Evolutionary conservation across 2,888 invertebrate species (phyloP).

Genomic region (Meteorus colon): DNA sequence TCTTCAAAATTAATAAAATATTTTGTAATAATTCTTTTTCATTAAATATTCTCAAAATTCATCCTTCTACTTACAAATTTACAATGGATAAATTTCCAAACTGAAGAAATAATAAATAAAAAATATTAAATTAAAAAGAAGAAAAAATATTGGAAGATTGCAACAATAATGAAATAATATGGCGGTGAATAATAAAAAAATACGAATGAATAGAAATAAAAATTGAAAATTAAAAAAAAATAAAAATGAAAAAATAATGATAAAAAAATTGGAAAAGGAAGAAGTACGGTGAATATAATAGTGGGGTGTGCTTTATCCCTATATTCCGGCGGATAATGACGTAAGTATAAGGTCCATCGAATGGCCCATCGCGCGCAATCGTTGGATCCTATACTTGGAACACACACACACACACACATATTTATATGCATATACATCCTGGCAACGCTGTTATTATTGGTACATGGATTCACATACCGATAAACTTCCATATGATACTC

Average conservation of each 20-base stretch:
- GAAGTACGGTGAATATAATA: conserved; percentile 57
- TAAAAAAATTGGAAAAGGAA: conserved; percentile 60
- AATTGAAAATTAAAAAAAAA: conserved; percentile 23
- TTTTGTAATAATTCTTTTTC: too few species aligned
- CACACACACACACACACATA: background rate
- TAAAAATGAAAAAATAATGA: conserved; percentile 43
- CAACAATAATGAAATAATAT: background rate
- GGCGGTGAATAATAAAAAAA: background rate
- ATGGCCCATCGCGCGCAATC: conserved; percentile 50
- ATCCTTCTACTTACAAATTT: too few species aligned
- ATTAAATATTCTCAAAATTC: too few species aligned
- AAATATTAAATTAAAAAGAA: background rate
- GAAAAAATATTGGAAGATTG: background rate
- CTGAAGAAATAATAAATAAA: background rate
- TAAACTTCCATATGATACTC: background rate
- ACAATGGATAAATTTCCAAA: background rate
- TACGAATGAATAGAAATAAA: background rate
- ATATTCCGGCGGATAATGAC: conserved; percentile 59
- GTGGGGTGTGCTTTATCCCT: conserved; percentile 53
- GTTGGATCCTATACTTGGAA: conserved; percentile 32
- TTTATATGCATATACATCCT: background rate
- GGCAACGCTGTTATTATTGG: conserved; percentile 39
- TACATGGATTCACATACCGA: conserved; percentile 25
- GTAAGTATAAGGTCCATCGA: conserved; percentile 62
- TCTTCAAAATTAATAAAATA: too few species aligned